These are phyloP conservation scores for Drosophila leonis DNA, from an alignment of 2,888 invertebrate species.

Conservation along the genomic window DNA sequence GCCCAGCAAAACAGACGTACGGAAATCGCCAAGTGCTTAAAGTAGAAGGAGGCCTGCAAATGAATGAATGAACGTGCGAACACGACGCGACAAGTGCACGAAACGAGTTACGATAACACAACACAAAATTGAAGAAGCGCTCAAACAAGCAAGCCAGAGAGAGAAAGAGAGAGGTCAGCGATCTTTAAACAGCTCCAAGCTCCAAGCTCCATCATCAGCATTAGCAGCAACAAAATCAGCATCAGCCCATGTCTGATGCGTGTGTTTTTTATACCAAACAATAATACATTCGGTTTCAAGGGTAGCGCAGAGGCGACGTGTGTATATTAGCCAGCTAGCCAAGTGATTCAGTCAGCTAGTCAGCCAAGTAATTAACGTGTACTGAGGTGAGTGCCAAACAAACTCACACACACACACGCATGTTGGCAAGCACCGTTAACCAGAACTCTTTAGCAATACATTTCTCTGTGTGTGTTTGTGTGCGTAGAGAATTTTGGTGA, in stretches of 20 bases:
- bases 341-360: conserved; percentile 52
- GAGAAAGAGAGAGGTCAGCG: conserved; percentile 67
- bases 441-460: conserved; percentile 27
- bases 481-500: conserved; percentile 63
- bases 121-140: conserved; percentile 61
- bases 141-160: conserved; percentile 9
- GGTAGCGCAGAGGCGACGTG: conserved; percentile 53
- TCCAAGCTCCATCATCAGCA: conserved; percentile 24
- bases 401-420: conserved; percentile 39
- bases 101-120: conserved; percentile 71
- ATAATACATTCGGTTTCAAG: conserved; percentile 59
- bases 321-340: conserved; percentile 19
- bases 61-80: conserved; percentile 61
- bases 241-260: conserved; percentile 28
- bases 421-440: conserved; percentile 64
- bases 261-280: conserved; percentile 36
- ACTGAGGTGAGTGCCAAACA: conserved; percentile 38
- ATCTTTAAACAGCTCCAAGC: conserved; percentile 65
- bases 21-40: conserved; percentile 41
- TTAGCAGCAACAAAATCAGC: conserved; percentile 32
- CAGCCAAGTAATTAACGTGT: conserved; percentile 37
- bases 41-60: conserved; percentile 34
- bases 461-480: conserved; percentile 4
- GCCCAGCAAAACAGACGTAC: conserved; percentile 70
- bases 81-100: conserved; percentile 61